A percentile compares a stretch with the other conserved stretches of the same genome.
Evolutionary conservation across 2,888 invertebrate species (phyloP).

Genomic region (Linnaemya vulpina): DNA sequence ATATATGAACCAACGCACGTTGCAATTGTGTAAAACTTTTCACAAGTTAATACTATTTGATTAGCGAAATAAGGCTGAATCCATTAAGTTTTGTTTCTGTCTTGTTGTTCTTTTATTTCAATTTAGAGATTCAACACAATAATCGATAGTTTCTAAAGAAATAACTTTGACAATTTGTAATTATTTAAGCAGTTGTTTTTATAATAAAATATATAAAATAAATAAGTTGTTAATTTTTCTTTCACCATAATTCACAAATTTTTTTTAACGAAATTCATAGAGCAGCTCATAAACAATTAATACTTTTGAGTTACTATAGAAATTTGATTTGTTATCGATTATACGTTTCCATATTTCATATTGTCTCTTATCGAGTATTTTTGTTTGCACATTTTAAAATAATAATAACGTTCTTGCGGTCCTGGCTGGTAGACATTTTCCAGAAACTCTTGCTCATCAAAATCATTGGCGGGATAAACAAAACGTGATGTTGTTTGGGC

Average conservation of each 20-base stretch:
- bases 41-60: not conserved
- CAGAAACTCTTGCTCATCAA: conserved; percentile 74
- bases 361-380: conserved; percentile 35
- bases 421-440: conserved; percentile 75
- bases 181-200: not conserved
- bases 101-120: not conserved
- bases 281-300: conserved; percentile 26
- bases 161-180: conserved; percentile 46
- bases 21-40: not conserved
- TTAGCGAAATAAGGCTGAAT: conserved; percentile 17
- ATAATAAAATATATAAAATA: conserved; percentile 33
- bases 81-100: not conserved
- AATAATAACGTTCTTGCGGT: conserved; percentile 74
- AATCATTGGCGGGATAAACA: conserved; percentile 73
- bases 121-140: conserved; percentile 26
- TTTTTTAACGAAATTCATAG: conserved; percentile 8
- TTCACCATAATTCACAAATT: conserved; percentile 23
- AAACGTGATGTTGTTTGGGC: conserved; percentile 51
- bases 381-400: conserved; percentile 51
- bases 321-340: conserved; percentile 70
- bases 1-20: too few relatives aligned
- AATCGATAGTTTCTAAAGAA: conserved; percentile 18
- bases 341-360: conserved; percentile 47
- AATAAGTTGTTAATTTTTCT: conserved; percentile 28
- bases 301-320: conserved; percentile 72